These are phyloP conservation scores for Spodoptera littoralis DNA, from an alignment of 2,888 invertebrate genomes.

Conservation along the genomic window DNA sequence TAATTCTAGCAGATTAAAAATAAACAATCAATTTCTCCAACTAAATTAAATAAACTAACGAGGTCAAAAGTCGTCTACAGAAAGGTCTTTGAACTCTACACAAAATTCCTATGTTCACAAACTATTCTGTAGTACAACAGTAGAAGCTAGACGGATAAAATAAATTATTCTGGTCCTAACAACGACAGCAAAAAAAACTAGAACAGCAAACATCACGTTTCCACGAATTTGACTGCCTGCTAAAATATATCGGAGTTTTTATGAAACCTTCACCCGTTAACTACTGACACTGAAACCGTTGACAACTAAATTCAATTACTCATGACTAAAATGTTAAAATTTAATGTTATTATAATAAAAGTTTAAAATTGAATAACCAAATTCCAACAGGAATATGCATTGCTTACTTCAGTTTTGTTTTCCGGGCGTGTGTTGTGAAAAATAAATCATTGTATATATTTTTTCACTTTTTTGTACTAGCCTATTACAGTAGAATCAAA, in stretches of 20 bases:
- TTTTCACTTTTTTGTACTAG: too few relatives aligned
- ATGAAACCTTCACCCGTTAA: conserved; percentile 2
- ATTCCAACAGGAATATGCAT: too few relatives aligned
- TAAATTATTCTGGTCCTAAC: conserved; percentile 14
- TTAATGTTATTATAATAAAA: too few relatives aligned
- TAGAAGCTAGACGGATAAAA: conserved; percentile 2
- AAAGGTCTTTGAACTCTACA: background rate
- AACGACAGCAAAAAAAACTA: conserved; percentile 4
- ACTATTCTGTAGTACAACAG: conserved; percentile 1
- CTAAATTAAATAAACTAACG: too few relatives aligned
- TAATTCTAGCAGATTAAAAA: too few relatives aligned
- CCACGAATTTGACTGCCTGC: conserved; percentile 10
- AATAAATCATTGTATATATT: too few relatives aligned
- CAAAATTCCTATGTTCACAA: conserved; percentile 1
- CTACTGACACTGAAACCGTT: conserved; percentile 15
- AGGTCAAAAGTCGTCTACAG: background rate
- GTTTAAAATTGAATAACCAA: too few relatives aligned
- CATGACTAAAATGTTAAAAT: too few relatives aligned
- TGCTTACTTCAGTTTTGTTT: too few relatives aligned
- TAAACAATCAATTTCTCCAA: too few relatives aligned
- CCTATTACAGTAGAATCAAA: too few relatives aligned
- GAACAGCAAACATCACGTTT: conserved; percentile 21
- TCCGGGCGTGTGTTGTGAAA: too few relatives aligned
- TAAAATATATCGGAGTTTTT: conserved; percentile 11
- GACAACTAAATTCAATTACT: background rate